Conservation (phyloP, 1,140 invertebrate species). For the Berghia stephanieae region DNA sequence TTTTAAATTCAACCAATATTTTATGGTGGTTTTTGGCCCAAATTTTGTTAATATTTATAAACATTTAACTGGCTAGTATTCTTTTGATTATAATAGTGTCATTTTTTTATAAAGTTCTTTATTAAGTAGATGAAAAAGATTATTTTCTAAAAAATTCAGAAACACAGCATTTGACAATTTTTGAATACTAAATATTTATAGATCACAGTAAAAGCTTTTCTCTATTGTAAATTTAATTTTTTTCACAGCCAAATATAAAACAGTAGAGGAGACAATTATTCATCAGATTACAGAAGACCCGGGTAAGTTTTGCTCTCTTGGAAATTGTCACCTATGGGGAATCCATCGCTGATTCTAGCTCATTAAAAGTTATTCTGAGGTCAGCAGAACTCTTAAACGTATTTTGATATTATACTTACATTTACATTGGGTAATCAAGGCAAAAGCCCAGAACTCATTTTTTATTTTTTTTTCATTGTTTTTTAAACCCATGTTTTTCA, state of each 20-base stretch:
- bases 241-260: slow-evolving; percentile 44
- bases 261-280: slow-evolving; percentile 38
- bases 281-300: slow-evolving; percentile 51
- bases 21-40: no score
- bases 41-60: no score
- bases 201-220: background rate
- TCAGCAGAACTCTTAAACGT: background rate
- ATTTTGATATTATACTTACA: background rate
- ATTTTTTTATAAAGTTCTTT: background rate
- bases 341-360: background rate
- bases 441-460: background rate
- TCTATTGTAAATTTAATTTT: slow-evolving; percentile 10
- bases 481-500: no score
- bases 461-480: background rate
- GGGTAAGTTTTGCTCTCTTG: slow-evolving; percentile 20
- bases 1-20: no score
- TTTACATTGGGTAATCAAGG: background rate
- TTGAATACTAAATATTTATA: background rate
- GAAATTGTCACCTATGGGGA: no score
- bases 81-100: background rate
- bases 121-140: background rate
- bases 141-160: background rate
- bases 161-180: background rate
- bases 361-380: background rate
- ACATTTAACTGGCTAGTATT: no score